Base-by-base conservation (phyloP, 1,140 invertebrate genomes). In the Neodiprion lecontei region DNA sequence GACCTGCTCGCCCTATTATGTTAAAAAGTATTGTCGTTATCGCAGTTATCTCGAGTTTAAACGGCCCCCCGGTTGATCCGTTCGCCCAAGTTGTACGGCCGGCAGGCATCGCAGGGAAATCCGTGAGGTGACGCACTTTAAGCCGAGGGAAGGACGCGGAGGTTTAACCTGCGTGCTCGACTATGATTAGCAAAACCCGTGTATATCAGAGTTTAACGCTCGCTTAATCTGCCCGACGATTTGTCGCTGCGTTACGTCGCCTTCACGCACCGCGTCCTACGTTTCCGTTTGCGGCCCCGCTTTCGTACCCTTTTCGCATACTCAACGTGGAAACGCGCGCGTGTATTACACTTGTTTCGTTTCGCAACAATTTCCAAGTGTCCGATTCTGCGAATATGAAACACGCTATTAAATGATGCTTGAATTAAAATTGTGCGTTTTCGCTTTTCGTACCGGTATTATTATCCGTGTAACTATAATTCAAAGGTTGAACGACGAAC, bases 41-140 rank as follows among this genome's bases (percentile, higher is more conserved):
- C 53, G 53, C 53, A 61, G 53, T 61, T 17, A 61, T 61, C 53
- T 61, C 53, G 3, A 61, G 53, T 61, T 61, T 61, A 61, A 61
- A 17, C 53, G 53, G 53, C 53, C 53, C 53, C 53, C 11, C n/a
- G 53, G 53, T 17, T 61, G 53, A 61, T 61, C 53, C 28, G 28
- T 40, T 40, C 28, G 28, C 2, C 28, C 28, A 40, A 40, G 28
- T 40, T 40, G 28, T 40, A 40, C 28, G 28, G 28, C 28, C 28
- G 28, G 28, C 28, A 40, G 28, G 28, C 28, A 40, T 40, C 28
- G 28, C 2, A 40, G 28, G 28, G 28, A 40, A 40, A 8, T 61
- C 9, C 53, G 53, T 61, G 53, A 61, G 9, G 53, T 14, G 7
- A 61, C 53, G 53, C 8, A 61, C n/a, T 61, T 61, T 17, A 9